Evolutionary conservation across 2,113 vertebrate species (phyloP).

Genomic region (Periophthalmodon schlosseri): DNA sequence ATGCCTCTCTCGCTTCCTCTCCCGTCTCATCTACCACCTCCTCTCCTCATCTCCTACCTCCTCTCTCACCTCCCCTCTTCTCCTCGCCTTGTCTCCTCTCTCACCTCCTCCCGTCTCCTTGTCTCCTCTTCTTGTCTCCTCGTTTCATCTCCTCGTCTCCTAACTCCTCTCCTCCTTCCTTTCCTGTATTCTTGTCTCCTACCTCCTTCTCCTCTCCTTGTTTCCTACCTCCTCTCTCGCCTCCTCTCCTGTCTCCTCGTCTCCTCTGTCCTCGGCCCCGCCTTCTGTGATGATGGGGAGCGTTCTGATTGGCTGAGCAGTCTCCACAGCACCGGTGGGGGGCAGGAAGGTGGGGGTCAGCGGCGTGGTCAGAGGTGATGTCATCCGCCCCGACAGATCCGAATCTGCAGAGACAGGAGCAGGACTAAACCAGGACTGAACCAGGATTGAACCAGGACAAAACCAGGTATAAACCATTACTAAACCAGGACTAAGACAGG

Average conservation of each 20-base stretch:
- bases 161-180: too few species aligned
- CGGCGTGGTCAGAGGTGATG: conserved; percentile 66
- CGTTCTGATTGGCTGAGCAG: conserved; percentile 79
- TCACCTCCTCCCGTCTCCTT: too few species aligned
- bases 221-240: neutral
- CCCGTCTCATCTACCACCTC: too few species aligned
- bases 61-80: too few species aligned
- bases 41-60: too few species aligned
- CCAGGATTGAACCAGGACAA: neutral
- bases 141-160: too few species aligned
- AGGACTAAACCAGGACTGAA: neutral
- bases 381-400: conserved; percentile 44
- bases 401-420: conserved; percentile 56
- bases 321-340: conserved; percentile 74
- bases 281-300: conserved; percentile 75
- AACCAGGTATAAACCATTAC: too few species aligned
- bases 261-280: conserved; percentile 25
- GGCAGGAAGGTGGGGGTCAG: conserved; percentile 55
- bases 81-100: too few species aligned
- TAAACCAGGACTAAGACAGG: too few species aligned
- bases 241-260: conserved; percentile 16
- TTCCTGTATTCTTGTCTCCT: neutral
- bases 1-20: too few species aligned
- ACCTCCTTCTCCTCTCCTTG: neutral
- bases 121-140: too few species aligned